These are phyloP conservation scores for Pygmarrhopalites habei DNA, from an alignment of 1,140 invertebrate species.

Conservation along the genomic window DNA sequence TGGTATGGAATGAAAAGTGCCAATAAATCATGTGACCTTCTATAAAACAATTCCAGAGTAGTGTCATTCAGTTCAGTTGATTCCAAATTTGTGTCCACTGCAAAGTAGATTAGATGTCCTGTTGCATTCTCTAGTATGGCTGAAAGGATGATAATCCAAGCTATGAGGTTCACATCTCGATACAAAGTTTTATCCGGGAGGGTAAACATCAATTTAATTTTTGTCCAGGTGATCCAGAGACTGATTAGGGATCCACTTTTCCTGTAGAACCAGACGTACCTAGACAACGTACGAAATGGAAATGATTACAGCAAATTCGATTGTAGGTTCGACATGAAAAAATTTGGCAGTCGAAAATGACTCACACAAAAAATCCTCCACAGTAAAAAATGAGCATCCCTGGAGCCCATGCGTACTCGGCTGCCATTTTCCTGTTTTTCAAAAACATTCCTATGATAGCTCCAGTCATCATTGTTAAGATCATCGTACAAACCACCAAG, in stretches of 20 bases:
- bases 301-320: neutral
- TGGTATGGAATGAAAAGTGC: constrained; percentile 5
- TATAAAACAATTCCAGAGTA: neutral
- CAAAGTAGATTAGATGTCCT: neutral
- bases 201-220: neutral
- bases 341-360: neutral
- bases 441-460: neutral
- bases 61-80: neutral
- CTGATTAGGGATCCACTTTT: neutral
- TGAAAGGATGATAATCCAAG: constrained; percentile 11
- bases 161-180: constrained; percentile 6
- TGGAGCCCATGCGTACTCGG: neutral
- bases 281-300: too few species aligned
- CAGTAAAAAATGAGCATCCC: neutral
- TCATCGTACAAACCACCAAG: neutral
- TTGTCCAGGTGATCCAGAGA: neutral
- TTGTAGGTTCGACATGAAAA: neutral
- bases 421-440: neutral
- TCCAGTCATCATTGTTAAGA: neutral
- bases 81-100: neutral
- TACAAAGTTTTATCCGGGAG: neutral
- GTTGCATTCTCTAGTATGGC: constrained; percentile 5
- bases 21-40: neutral
- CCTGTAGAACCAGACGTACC: neutral
- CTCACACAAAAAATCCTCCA: neutral